A percentile compares a stretch with the other conserved stretches of the same genome.
Conservation (phyloP, 2,888 invertebrate species). For the Agrenia bidenticulata region DNA sequence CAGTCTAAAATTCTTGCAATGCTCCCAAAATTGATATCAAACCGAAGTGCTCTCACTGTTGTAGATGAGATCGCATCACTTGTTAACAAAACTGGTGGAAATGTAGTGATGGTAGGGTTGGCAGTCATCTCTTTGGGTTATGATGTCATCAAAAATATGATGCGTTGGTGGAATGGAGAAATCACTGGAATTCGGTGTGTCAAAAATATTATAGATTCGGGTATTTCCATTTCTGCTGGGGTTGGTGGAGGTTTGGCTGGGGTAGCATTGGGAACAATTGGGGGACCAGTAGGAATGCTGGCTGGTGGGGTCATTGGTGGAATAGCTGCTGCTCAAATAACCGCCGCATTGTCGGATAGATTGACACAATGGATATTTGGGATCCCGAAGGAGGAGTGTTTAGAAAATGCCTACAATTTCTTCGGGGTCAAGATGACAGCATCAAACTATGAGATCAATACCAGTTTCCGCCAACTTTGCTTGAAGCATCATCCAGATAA, state of each 20-base stretch:
- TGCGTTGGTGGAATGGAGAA: constrained; percentile 27
- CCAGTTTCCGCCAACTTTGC: constrained; percentile 3
- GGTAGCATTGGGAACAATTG: constrained; percentile 12
- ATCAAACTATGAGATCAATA: constrained; percentile 19
- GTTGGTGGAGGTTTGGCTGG: constrained; percentile 26
- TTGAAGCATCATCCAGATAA: constrained; percentile 32
- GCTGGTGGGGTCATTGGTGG: constrained; percentile 12
- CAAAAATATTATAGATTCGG: constrained; percentile 19
- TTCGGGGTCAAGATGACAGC: constrained; percentile 17
- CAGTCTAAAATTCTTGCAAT: constrained; percentile 2
- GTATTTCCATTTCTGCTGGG: constrained; percentile 6
- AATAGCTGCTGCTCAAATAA: background rate
- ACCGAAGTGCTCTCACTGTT: background rate
- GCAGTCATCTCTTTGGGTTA: constrained; percentile 15
- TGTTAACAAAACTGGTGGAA: constrained; percentile 14
- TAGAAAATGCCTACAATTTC: constrained; percentile 25
- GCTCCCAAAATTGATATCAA: background rate
- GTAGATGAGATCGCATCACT: constrained; percentile 14
- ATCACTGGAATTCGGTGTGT: constrained; percentile 26
- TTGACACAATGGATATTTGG: constrained; percentile 20
- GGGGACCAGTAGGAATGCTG: constrained; percentile 15
- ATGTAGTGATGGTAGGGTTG: constrained; percentile 14
- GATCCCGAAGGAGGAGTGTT: constrained; percentile 19
- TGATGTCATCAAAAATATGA: constrained; percentile 9
- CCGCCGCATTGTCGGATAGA: constrained; percentile 8